Base-by-base conservation (phyloP, 2,113 vertebrate species). In the Lamprotornis superbus region DNA sequence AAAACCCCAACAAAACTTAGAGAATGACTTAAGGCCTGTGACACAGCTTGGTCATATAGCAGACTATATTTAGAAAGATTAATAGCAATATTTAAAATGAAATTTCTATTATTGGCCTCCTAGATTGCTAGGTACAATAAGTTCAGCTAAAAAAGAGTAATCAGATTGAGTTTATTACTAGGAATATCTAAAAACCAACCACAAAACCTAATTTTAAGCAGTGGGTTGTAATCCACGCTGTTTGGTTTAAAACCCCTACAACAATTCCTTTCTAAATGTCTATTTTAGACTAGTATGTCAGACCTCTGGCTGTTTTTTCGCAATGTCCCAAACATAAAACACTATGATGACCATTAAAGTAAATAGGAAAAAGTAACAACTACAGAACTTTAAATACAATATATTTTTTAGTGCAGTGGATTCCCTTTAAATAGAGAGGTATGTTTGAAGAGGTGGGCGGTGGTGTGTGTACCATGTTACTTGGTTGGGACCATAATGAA, bases 111-210 rank as follows among this genome's bases (percentile, higher is more conserved):
- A n/a, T 21, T 88, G 15, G 39, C 20, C 27, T 80, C 18, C 25
- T 83, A 82, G 92, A 96, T 95, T 96, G 61, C 85, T 94, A 88
- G 84, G 56, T 94, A 15, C 71, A 67, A 33, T 82, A 71, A 91
- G 84, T n/a, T 69, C 31, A 90, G 69, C 52, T 28, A 65, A 78
- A n/a, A 89, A 60, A 75, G n/a, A 70, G 30, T 39, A 84, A 42
- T 80, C 84, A 64, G 93, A 95, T 96, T 95, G 81, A 91, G 33
- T 92, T 90, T 94, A 82, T 90, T 96, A 70, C 95, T 96, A 87
- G 83, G 87, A 96, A 93, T 95, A 95, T 61, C 64, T 88, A 52
- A 74, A 95, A 97, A 68, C 65, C 92, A 89, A 73, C 94, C 85
- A 56, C 79, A 89, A 71, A 95, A 76, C 50, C 65, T 93, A 71